phyloP scores from a whole-genome alignment of 2,888 invertebrate genomes.

The Scaptomyza parva region DNA sequence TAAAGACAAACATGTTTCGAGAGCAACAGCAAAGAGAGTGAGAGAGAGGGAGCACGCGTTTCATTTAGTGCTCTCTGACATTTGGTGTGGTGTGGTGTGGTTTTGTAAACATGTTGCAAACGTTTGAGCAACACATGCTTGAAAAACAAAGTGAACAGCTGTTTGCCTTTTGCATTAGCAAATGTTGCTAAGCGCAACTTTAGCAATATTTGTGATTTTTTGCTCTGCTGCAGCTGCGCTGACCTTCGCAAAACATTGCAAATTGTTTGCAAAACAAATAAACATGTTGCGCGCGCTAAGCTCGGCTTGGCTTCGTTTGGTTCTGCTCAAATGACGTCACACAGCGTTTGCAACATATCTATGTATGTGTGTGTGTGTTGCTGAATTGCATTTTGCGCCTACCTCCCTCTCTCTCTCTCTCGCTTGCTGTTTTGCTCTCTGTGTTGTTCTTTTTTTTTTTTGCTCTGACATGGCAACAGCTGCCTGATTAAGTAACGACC shows the following conservation, averaged over 20 bases:
- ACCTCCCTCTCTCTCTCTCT: constrained; percentile 8
- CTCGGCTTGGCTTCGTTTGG: constrained; percentile 56
- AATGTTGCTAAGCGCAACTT: constrained; percentile 61
- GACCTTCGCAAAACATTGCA: constrained; percentile 42
- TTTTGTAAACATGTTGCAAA: constrained; percentile 61
- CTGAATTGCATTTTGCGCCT: constrained; percentile 23
- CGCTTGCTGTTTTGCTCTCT: not conserved
- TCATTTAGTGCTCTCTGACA: constrained; percentile 16
- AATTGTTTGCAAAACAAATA: constrained; percentile 17
- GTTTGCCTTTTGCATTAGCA: constrained; percentile 35
- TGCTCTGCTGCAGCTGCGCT: constrained; percentile 9
- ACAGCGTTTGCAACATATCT: constrained; percentile 58
- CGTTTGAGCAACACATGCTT: constrained; percentile 49
- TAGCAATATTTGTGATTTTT: constrained; percentile 14
- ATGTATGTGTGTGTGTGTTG: constrained; percentile 21
- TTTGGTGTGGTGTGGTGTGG: constrained; percentile 18
- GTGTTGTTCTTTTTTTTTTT: not conserved
- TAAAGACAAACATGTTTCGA: constrained; percentile 75
- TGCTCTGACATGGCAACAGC: constrained; percentile 55
- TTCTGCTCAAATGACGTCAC: constrained; percentile 60
- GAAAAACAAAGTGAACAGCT: constrained; percentile 52
- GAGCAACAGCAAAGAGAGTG: constrained; percentile 12
- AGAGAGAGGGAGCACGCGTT: not conserved
- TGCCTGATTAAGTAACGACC: constrained; percentile 74
- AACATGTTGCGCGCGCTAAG: constrained; percentile 42